Evolutionary conservation across 2,797 vertebrate genomes (phyloP).

Genomic region (Danio albolineatus): DNA sequence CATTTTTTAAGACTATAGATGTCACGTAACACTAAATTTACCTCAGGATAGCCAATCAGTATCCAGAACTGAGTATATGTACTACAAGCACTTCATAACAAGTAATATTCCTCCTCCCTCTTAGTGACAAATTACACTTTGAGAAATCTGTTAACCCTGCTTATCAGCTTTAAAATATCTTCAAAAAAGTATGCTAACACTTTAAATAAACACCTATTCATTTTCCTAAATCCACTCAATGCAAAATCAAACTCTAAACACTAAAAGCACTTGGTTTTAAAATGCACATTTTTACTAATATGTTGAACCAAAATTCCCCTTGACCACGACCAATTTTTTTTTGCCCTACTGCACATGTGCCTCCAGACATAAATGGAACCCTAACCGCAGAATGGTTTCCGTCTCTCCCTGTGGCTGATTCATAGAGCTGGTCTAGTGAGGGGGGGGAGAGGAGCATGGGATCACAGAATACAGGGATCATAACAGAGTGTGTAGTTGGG

Average conservation of each 20-base stretch:
- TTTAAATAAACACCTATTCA: background rate
- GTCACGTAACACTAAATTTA: no score
- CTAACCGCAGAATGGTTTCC: constrained; percentile 71
- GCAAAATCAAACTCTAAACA: background rate
- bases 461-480: constrained; percentile 71
- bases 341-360: constrained; percentile 25
- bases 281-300: background rate
- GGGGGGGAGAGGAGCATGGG: constrained; percentile 73
- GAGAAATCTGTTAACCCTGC: no score
- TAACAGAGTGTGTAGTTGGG: constrained; percentile 69
- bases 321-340: background rate
- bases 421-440: constrained; percentile 74
- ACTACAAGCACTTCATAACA: no score
- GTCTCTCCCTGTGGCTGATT: constrained; percentile 78
- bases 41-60: no score
- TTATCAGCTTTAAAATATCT: background rate
- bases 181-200: background rate
- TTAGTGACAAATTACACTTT: no score
- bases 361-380: constrained; percentile 25
- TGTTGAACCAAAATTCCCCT: background rate
- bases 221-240: background rate
- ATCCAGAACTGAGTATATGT: no score
- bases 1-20: no score
- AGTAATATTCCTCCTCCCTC: no score
- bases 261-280: background rate